Base-by-base conservation (phyloP, 2,888 invertebrate species). In the Tachina fera region DNA sequence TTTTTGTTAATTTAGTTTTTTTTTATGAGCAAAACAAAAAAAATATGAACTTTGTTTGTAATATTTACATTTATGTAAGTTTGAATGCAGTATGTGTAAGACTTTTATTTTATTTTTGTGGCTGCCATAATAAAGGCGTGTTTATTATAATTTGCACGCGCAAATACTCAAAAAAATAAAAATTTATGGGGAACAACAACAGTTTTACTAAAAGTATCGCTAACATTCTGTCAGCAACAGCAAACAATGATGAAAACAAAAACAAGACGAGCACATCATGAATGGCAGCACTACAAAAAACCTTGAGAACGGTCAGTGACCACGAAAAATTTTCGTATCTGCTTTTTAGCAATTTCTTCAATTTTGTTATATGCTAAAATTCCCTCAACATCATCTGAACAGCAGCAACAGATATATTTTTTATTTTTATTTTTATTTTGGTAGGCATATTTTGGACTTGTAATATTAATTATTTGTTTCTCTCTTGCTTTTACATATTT, bases 251-350 rank as follows among this genome's bases (percentile, higher is more conserved):
- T 58, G 65, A 56, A 22, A 72, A 72, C 47, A 80, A 80, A 71
- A 47, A 51, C 58, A 49, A 81, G 75, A 70, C 45, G 61, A 81
- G 22, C 60, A 53, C 68, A 68, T 68, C 68, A 68, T 68, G 45
- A 74, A 72, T 65, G 31, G 75, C 88, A 88, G 88, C 88, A 91
- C 90, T 89, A 88, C 88, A 88, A 90, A 91, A 90, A 91, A 90
- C 90, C 90, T 91, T 91, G 90, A 91, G 90, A 89, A 90, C 90
- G 90, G 90, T 91, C 90, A 91, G 90, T 91, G 90, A 91, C 90
- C 90, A 91, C 72, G 86, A 90, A 91, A 88, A 91, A 89, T 83
- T 85, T 85, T 83, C 65, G 77, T 74, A 76, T 70, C 61, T 79
- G 51, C 45, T 22, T 49, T 53, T 63, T 11, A 31, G 47, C 61